Evolutionary conservation across 2,888 invertebrate species (phyloP), one percentile per base, ranked within the genome.

Genomic region (Nezara viridula): DNA sequence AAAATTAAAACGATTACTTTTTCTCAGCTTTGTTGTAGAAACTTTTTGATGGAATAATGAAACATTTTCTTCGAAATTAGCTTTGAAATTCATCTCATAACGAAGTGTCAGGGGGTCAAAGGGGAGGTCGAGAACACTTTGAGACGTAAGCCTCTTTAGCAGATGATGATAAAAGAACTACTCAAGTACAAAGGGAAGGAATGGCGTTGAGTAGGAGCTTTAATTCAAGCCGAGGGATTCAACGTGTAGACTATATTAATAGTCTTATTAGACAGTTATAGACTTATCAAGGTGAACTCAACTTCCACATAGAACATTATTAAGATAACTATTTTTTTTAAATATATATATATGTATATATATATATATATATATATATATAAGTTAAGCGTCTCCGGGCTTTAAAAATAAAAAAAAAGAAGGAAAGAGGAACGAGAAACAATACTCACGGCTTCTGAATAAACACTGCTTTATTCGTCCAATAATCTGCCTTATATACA

Each of bases 201-300:
- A 73, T 19, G 66, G 2, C 66, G 66, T 37, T 37, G 66, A 73
- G 37, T 73, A 73, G 14, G 19, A 19, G 21, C 66, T 60, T 60
- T 14, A 12, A 24, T 19, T 73, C 37, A 7, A 32, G 16, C 19
- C 66, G 19, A 37, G 37, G 32, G 37, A 73, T 37, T 37, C 32
- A 73, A 73, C 66, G 66, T 37, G 66, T 73, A 32, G 32, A 21
- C 21, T 6, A 73, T 73, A 37, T 19, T 73, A 73, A 73, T 73
- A 21, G 66, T 73, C 66, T 73, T 73, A 73, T 73, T 73, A 73
- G 5, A 73, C 60, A 60, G 27, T 60, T 60, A 73, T 73, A 32
- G 66, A 37, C 21, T 16, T 16, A 60, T 60, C 60, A 73, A 73
- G 37, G 66, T 37, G 16, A 73, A 21, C 37, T 37, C 32, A 37